These are phyloP conservation scores for Hypothenemus hampei DNA, from an alignment of 1,140 invertebrate species.

Conservation along the genomic window DNA sequence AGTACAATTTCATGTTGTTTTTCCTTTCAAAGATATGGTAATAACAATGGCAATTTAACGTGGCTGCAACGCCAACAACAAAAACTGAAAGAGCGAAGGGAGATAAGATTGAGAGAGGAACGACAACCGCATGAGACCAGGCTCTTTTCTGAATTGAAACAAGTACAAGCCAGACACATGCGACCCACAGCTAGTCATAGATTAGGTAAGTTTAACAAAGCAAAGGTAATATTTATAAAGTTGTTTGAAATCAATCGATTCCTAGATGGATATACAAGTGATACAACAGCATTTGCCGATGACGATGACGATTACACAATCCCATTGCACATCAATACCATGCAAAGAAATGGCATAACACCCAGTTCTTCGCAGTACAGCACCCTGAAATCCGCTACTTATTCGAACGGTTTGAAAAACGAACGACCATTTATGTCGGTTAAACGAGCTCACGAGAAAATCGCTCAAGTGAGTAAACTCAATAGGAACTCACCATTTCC, in stretches of 20 bases:
- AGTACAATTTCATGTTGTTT: too few relatives aligned
- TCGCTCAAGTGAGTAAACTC: slow-evolving; percentile 41
- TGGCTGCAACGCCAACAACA: slow-evolving; percentile 76
- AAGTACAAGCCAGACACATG: slow-evolving; percentile 51
- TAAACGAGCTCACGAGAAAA: slow-evolving; percentile 59
- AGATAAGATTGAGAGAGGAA: slow-evolving; percentile 61
- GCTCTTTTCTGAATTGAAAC: slow-evolving; percentile 57
- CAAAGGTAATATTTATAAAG: background rate
- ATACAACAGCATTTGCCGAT: slow-evolving; percentile 70
- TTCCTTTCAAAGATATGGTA: too few relatives aligned
- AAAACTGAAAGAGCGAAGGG: slow-evolving; percentile 64
- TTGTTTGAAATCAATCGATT: background rate
- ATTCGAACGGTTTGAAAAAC: slow-evolving; percentile 29
- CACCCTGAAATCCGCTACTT: slow-evolving; percentile 27
- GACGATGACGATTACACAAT: slow-evolving; percentile 63
- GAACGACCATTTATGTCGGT: slow-evolving; percentile 61
- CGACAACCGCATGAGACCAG: slow-evolving; percentile 64
- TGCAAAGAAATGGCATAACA: slow-evolving; percentile 30
- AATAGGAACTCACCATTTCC: too few relatives aligned
- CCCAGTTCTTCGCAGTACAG: slow-evolving; percentile 30
- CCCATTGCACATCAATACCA: slow-evolving; percentile 61
- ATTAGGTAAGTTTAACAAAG: slow-evolving; percentile 11
- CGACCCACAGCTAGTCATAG: slow-evolving; percentile 45
- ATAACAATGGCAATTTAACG: slow-evolving; percentile 50
- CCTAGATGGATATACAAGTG: slow-evolving; percentile 60